Conservation (phyloP, 1,140 invertebrate genomes). For the Latrodectus geometricus region DNA sequence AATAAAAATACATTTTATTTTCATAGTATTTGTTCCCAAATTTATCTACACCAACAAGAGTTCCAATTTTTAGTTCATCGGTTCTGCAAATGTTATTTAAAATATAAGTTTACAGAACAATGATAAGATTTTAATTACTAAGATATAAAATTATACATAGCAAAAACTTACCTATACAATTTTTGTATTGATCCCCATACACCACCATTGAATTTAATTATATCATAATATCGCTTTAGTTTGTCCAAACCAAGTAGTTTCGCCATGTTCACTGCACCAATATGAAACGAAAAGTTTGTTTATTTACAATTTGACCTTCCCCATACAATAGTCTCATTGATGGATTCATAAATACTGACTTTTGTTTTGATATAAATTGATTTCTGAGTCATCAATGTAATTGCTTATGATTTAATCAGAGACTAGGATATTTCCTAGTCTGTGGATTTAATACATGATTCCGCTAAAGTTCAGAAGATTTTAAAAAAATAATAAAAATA, state of each 20-base stretch:
- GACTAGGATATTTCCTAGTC: no score
- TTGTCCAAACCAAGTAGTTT: slow-evolving; percentile 78
- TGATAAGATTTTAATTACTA: no score
- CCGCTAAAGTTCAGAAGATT: no score
- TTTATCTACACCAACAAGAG: slow-evolving; percentile 90
- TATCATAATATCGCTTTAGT: slow-evolving; percentile 75
- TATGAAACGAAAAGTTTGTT: neutral
- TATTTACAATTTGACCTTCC: slow-evolving; percentile 5
- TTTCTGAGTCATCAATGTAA: no score
- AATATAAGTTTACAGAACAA: no score
- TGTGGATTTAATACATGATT: no score
- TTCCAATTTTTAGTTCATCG: slow-evolving; percentile 89
- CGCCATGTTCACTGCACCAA: slow-evolving; percentile 18
- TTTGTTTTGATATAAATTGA: no score
- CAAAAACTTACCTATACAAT: slow-evolving; percentile 78
- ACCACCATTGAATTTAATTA: slow-evolving; percentile 84
- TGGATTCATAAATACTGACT: neutral
- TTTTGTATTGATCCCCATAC: slow-evolving; percentile 77
- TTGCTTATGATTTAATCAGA: no score
- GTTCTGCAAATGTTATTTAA: slow-evolving; percentile 73
- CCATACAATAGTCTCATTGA: neutral
- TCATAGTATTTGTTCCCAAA: slow-evolving; percentile 98
- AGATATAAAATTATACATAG: neutral
- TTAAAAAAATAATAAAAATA: no score
- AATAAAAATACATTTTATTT: slow-evolving; percentile 89